phyloP scores from a whole-genome alignment of 2,797 vertebrate species.

The Helarctos malayanus region DNA sequence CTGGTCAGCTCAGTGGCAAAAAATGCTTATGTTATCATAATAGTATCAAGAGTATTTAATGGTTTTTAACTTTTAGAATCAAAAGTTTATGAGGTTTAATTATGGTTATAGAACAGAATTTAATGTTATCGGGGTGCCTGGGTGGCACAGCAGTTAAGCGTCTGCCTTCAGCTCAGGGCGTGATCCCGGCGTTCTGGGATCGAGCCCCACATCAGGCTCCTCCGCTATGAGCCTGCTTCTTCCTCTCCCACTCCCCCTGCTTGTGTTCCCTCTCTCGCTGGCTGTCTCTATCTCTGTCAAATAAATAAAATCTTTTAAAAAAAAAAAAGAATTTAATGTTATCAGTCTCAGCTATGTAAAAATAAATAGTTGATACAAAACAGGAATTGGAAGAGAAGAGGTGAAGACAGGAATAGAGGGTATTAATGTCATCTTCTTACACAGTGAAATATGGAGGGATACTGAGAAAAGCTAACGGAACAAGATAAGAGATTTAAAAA shows the following conservation, averaged over 20 bases:
- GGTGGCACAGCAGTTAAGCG: too few relatives aligned
- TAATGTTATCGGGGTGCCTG: background rate
- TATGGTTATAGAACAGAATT: background rate
- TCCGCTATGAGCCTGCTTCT: too few relatives aligned
- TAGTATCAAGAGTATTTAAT: background rate
- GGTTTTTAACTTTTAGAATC: slow-evolving; percentile 31
- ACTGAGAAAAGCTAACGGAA: background rate
- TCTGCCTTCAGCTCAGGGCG: too few relatives aligned
- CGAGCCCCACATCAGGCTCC: too few relatives aligned
- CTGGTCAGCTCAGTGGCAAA: background rate
- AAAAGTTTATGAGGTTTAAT: background rate
- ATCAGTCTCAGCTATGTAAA: background rate
- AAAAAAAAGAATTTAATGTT: background rate
- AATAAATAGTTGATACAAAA: background rate
- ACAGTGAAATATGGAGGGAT: background rate
- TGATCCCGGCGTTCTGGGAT: too few relatives aligned
- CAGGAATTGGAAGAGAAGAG: background rate
- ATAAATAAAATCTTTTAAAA: too few relatives aligned
- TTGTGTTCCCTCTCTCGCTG: too few relatives aligned
- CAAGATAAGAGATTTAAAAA: slow-evolving; percentile 7
- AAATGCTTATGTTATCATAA: background rate
- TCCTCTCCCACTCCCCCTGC: too few relatives aligned
- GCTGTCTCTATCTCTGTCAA: too few relatives aligned
- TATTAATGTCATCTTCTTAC: background rate
- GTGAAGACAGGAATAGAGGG: background rate